These are phyloP conservation scores for Leptosomus discolor DNA, from an alignment of 2,113 vertebrate species.

Conservation along the genomic window DNA sequence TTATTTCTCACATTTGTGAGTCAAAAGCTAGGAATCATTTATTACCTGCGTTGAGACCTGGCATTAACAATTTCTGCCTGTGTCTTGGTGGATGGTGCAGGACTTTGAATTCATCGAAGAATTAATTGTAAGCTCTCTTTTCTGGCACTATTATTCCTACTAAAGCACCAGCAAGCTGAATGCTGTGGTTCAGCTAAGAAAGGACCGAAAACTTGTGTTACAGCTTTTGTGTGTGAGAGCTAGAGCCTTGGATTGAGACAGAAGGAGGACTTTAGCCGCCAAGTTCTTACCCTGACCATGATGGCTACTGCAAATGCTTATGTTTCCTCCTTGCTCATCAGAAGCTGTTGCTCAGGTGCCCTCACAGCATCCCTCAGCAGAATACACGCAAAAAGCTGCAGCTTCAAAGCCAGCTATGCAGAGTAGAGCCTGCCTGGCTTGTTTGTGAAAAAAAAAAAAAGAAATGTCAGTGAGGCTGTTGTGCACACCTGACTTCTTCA, in stretches of 20 bases:
- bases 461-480: not conserved
- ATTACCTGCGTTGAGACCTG: not conserved
- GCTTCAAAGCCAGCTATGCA: not conserved
- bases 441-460: not conserved
- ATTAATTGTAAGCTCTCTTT: not conserved
- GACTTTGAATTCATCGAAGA: not conserved
- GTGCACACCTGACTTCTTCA: not conserved
- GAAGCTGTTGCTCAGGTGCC: not conserved
- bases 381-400: not conserved
- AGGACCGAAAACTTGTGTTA: not conserved
- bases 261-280: not conserved
- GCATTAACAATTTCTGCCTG: not conserved
- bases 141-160: not conserved
- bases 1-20: not conserved
- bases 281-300: not conserved
- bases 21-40: not conserved
- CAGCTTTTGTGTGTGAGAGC: not conserved
- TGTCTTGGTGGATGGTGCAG: not conserved
- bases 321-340: not conserved
- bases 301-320: not conserved
- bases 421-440: not conserved
- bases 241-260: not conserved
- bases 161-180: not conserved
- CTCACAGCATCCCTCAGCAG: not conserved
- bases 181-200: not conserved